Evolutionary conservation across 1,140 invertebrate genomes (phyloP), one percentile per base, ranked within the genome.

Genomic region (Ctenoplectra terminalis): DNA sequence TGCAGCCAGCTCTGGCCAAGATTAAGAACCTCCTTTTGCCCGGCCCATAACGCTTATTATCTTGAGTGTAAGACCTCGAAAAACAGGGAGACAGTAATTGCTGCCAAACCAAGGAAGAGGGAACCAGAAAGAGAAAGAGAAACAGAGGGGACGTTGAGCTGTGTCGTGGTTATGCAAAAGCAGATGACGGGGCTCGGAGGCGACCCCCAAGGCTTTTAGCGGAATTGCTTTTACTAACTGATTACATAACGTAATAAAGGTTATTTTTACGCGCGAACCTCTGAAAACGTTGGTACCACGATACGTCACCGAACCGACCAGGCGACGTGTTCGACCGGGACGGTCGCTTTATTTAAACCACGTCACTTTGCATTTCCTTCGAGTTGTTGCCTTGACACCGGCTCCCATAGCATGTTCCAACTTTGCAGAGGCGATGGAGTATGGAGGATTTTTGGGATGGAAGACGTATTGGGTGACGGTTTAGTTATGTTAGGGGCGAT

Each of bases 221-320:
- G 74, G 83, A 87, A 88, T 88, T 88, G 86, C 86, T 88, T 88
- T 87, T 87, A 85, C 86, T 87, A 88, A 87, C 85, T 88, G 85
- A 88, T 88, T 85, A 88, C 79, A 73, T 87, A 85, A 87, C 82
- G 78, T 82, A 87, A 88, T 87, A 87, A 87, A 86, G 77, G 72
- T 76, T 86, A 84, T 87, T 87, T 87, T 87, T 84, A 80, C 77
- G 81, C 61, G 31, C 70, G 54, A 56, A 66, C 37, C 82, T 84
- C 70, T 70, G 83, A 83, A 43, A 86, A 85, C 37, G 70, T 81
- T 67, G 58, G 46, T 54, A 46, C 70, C 29, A 66, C 66, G 64
- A 84, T 85, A 84, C 73, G 71, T 85, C 83, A 85, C 56, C 70
- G 52, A 52, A 54, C 48, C 3, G 1, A 20, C 43, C 23, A 2